Percentiles rank a stretch among this genome's conserved stretches.
These are phyloP conservation scores for Oxyruncus cristatus DNA, from an alignment of 2,113 vertebrate genomes.

Conservation along the genomic window DNA sequence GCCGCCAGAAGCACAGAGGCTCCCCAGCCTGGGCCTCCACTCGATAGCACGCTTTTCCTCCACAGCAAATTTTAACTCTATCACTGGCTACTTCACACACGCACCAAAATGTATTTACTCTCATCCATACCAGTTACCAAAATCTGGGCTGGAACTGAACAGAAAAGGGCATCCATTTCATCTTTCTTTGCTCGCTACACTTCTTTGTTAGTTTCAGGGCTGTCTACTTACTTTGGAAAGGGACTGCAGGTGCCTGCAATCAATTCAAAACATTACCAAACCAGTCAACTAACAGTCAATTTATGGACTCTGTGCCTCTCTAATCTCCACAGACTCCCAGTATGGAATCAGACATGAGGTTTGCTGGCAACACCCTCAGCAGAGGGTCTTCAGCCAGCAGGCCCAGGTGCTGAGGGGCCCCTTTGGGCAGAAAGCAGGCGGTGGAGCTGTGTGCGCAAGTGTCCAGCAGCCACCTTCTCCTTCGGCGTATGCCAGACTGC, in stretches of 20 bases:
- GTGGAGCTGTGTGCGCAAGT: neutral
- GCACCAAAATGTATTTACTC: neutral
- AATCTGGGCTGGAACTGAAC: neutral
- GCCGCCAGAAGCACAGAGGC: neutral
- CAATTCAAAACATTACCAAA: neutral
- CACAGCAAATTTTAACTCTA: neutral
- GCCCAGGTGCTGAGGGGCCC: rapidly evolving
- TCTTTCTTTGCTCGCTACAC: neutral
- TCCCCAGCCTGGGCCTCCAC: neutral
- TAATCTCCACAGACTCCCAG: neutral
- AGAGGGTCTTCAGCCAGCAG: neutral
- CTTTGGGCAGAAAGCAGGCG: rapidly evolving
- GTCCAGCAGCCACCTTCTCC: neutral
- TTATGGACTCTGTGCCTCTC: neutral
- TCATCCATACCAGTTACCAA: neutral
- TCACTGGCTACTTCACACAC: neutral
- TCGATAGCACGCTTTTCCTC: neutral
- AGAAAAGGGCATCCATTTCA: neutral
- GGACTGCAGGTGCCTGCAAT: neutral
- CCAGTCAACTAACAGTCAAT: neutral
- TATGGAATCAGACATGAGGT: neutral
- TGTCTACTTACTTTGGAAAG: neutral
- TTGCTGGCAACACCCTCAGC: neutral
- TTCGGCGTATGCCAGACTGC: rapidly evolving
- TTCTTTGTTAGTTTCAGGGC: neutral